Evolutionary conservation across 2,888 invertebrate species (phyloP).

Genomic region (Luperina nickerlii): DNA sequence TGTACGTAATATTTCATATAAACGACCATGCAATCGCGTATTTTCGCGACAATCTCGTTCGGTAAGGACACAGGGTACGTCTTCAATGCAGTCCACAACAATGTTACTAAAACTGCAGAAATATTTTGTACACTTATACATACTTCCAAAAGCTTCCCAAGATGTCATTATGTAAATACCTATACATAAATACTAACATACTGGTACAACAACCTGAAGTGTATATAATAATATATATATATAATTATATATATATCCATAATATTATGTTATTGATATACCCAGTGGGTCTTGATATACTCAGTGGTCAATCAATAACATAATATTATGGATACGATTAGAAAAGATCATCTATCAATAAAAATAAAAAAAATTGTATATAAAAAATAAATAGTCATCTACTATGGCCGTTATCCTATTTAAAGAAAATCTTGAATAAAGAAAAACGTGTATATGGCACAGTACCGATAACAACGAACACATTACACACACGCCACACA

Average conservation of each 20-base stretch:
- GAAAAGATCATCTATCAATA: no score
- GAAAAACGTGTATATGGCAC: not conserved
- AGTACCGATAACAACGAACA: not conserved
- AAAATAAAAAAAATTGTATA: no score
- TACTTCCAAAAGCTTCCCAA: not conserved
- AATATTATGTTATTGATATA: no score
- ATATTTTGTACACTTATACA: not conserved
- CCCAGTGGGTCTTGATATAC: no score
- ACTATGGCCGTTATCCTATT: no score
- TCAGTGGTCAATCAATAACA: slow-evolving; percentile 12
- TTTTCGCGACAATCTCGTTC: not conserved
- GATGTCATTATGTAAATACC: not conserved
- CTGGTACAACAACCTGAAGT: not conserved
- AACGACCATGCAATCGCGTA: not conserved
- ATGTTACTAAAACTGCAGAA: not conserved
- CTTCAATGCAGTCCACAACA: not conserved
- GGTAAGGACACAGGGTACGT: not conserved
- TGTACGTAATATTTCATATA: not conserved
- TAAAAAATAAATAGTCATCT: no score
- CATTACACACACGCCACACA: not conserved
- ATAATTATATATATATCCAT: no score
- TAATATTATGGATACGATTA: slow-evolving; percentile 21
- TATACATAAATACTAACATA: not conserved
- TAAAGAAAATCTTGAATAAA: not conserved
- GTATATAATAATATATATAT: no score